Percentiles rank a stretch among this genome's conserved stretches.
Conservation (phyloP, 2,797 vertebrate genomes). For the Pelochelys cantorii region DNA sequence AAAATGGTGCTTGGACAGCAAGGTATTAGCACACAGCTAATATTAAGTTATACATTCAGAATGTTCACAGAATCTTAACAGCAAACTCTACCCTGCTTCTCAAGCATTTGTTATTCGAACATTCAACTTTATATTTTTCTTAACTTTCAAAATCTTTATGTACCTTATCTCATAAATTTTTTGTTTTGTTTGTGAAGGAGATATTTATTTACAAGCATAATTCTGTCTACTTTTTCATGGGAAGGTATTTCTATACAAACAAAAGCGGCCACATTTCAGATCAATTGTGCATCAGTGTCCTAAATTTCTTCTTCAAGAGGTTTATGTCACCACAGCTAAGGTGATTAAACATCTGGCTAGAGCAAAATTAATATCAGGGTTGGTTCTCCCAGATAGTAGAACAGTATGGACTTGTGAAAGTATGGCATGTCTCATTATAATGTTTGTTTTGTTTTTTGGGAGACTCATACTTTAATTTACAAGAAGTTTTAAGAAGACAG, state of each 20-base stretch:
- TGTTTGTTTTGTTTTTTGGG: slow-evolving; percentile 14
- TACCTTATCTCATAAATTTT: neutral
- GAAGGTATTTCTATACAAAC: neutral
- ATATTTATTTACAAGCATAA: neutral
- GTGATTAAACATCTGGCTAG: neutral
- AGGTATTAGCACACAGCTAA: slow-evolving; percentile 21
- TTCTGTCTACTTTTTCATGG: neutral
- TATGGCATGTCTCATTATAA: slow-evolving; percentile 47
- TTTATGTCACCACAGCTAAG: neutral
- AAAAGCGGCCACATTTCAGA: neutral
- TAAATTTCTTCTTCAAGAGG: neutral
- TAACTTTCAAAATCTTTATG: neutral
- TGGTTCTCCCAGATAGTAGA: slow-evolving; percentile 1
- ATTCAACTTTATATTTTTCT: neutral
- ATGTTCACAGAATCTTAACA: slow-evolving; percentile 11
- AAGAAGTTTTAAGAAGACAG: slow-evolving; percentile 29
- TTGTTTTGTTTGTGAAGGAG: neutral
- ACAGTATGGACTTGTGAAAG: slow-evolving; percentile 29
- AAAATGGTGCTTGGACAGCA: neutral
- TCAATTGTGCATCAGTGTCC: neutral
- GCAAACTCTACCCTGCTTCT: slow-evolving; percentile 40
- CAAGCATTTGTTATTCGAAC: neutral
- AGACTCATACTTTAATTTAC: slow-evolving; percentile 55
- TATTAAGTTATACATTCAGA: slow-evolving; percentile 52
- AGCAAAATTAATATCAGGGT: slow-evolving; percentile 44